Percentiles rank a stretch among this genome's conserved stretches.
phyloP scores from a whole-genome alignment of 1,140 invertebrate species.

The Zaprionus kolodkinae region DNA sequence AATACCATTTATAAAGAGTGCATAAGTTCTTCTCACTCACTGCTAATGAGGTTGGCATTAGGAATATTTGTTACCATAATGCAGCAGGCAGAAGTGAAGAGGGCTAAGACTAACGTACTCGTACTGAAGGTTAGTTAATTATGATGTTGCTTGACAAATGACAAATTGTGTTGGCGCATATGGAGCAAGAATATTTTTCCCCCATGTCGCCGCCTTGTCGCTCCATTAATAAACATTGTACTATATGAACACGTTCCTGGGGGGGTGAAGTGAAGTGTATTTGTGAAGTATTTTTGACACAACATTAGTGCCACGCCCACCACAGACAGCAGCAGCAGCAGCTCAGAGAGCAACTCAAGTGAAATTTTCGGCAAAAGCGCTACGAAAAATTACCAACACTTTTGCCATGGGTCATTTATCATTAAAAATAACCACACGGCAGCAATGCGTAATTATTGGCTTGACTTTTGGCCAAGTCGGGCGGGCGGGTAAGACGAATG shows the following conservation, averaged over 20 bases:
- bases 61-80: conserved; percentile 22
- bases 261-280: neutral
- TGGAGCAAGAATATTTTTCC: conserved; percentile 8
- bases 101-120: neutral
- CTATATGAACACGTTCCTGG: conserved; percentile 9
- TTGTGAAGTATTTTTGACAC: conserved; percentile 71
- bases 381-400: conserved; percentile 75
- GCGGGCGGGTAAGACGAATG: conserved; percentile 48
- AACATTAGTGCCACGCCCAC: conserved; percentile 65
- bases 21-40: neutral
- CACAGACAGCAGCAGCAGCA: conserved; percentile 14
- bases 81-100: neutral
- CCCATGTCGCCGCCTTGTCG: neutral
- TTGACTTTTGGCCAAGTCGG: conserved; percentile 39
- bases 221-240: conserved; percentile 25
- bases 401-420: conserved; percentile 74
- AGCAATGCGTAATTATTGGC: conserved; percentile 77
- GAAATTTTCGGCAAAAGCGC: conserved; percentile 70
- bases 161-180: conserved; percentile 66
- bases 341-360: conserved; percentile 12
- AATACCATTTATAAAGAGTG: neutral
- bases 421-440: conserved; percentile 78
- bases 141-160: conserved; percentile 79
- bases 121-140: conserved; percentile 57
- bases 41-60: conserved; percentile 27